Evolutionary conservation across 2,888 invertebrate species (phyloP).

Genomic region (Chymomyza amoena): DNA sequence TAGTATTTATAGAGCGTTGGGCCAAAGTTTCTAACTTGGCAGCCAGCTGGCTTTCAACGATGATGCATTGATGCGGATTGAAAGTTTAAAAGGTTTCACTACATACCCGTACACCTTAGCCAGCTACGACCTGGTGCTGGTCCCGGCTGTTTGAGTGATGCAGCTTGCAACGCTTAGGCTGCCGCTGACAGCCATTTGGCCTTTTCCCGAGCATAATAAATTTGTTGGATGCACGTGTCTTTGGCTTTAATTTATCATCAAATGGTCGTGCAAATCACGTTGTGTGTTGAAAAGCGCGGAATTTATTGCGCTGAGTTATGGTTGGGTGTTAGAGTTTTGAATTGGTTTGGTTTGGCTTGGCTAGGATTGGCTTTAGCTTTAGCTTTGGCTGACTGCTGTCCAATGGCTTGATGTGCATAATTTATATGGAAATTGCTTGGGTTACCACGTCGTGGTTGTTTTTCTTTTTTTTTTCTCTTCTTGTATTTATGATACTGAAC

Average conservation of each 20-base stretch:
- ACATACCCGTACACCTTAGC: not conserved
- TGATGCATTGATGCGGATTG: constrained; percentile 71
- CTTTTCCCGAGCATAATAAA: constrained; percentile 71
- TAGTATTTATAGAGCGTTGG: constrained; percentile 14
- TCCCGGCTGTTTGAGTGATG: not conserved
- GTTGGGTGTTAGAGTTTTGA: constrained; percentile 32
- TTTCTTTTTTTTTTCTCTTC: not conserved
- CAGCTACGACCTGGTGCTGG: not conserved
- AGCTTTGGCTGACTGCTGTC: constrained; percentile 32
- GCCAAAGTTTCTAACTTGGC: constrained; percentile 48
- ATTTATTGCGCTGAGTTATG: constrained; percentile 64
- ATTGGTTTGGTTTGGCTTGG: constrained; percentile 32
- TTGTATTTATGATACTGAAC: not conserved
- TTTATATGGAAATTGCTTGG: constrained; percentile 6
- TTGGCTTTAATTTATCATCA: constrained; percentile 70
- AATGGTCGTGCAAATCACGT: constrained; percentile 56
- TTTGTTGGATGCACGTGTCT: constrained; percentile 62
- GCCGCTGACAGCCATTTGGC: constrained; percentile 66
- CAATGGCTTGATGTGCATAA: constrained; percentile 5
- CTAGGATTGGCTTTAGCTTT: constrained; percentile 33
- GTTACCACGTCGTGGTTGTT: not conserved
- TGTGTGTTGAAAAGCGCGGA: constrained; percentile 48
- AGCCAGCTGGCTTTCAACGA: constrained; percentile 43
- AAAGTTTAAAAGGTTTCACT: constrained; percentile 63
- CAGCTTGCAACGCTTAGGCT: constrained; percentile 33